Conservation (phyloP, 2,797 vertebrate species). For the Fistularia commersonii region DNA sequence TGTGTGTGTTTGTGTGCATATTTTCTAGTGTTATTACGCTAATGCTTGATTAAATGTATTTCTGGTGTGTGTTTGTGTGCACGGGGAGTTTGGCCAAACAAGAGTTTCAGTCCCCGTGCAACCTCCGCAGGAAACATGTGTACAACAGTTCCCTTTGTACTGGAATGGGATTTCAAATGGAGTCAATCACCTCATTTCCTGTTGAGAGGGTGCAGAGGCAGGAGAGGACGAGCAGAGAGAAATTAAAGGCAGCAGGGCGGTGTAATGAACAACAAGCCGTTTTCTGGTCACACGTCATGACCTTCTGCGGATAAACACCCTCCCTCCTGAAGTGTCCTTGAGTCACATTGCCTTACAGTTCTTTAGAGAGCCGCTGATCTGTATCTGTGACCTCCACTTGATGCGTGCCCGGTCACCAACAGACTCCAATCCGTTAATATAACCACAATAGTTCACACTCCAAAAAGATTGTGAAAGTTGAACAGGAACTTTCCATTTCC, state of each 20-base stretch:
- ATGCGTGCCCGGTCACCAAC: not conserved
- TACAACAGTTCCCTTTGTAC: conserved; percentile 52
- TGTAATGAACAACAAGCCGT: conserved; percentile 26
- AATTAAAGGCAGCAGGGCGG: conserved; percentile 9
- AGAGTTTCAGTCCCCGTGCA: conserved; percentile 36
- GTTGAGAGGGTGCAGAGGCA: conserved; percentile 25
- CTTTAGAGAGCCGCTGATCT: conserved; percentile 7
- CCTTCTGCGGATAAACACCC: conserved; percentile 7
- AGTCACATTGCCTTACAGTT: conserved; percentile 7
- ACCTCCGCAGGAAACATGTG: conserved; percentile 54
- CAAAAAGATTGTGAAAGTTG: no score
- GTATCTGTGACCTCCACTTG: conserved; percentile 9
- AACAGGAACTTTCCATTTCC: no score
- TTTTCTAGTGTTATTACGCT: not conserved
- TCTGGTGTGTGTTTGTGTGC: conserved; percentile 4
- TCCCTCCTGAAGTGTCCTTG: conserved; percentile 42
- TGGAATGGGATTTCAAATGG: conserved; percentile 38
- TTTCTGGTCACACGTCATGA: conserved; percentile 34
- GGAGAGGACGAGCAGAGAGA: conserved; percentile 10
- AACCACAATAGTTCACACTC: no score
- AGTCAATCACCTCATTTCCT: conserved; percentile 60
- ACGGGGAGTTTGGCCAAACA: conserved; percentile 32
- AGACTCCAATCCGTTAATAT: no score
- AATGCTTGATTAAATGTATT: not conserved
- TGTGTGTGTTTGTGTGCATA: not conserved